Conservation (phyloP, 2,113 vertebrate species). For the Eubucco bourcierii region DNA sequence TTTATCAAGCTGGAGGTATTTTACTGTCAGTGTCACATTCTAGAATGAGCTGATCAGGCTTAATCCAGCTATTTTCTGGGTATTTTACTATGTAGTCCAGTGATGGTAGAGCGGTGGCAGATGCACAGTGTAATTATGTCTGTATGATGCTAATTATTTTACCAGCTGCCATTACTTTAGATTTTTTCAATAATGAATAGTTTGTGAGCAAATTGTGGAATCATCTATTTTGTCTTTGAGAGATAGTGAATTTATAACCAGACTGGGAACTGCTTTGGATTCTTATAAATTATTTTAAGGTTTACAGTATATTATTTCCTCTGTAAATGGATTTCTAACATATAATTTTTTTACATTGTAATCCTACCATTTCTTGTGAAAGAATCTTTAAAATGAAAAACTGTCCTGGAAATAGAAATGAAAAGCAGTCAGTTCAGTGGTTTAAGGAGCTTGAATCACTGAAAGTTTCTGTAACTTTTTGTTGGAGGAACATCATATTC, state of each 20-base stretch:
- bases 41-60: conserved; percentile 19
- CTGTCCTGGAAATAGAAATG: conserved; percentile 41
- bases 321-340: conserved; percentile 46
- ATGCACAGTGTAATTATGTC: conserved; percentile 28
- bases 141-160: conserved; percentile 65
- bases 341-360: conserved; percentile 42
- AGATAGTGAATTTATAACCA: conserved; percentile 39
- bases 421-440: conserved; percentile 15
- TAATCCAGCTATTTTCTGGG: conserved; percentile 50
- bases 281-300: conserved; percentile 47
- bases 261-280: conserved; percentile 6
- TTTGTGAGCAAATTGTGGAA: conserved; percentile 15
- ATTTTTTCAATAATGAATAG: conserved; percentile 34
- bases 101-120: conserved; percentile 50
- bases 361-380: conserved; percentile 14
- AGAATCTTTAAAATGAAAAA: conserved; percentile 37
- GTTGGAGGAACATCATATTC: rapidly evolving
- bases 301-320: conserved; percentile 53
- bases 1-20: conserved; percentile 34
- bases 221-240: conserved; percentile 32
- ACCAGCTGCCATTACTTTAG: conserved; percentile 54
- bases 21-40: conserved; percentile 32
- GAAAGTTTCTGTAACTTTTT: neutral
- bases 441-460: neutral
- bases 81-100: conserved; percentile 1